Percentiles rank a stretch among this genome's conserved stretches.
phyloP scores from a whole-genome alignment of 2,888 invertebrate genomes.

The Cremastinae sp. region DNA sequence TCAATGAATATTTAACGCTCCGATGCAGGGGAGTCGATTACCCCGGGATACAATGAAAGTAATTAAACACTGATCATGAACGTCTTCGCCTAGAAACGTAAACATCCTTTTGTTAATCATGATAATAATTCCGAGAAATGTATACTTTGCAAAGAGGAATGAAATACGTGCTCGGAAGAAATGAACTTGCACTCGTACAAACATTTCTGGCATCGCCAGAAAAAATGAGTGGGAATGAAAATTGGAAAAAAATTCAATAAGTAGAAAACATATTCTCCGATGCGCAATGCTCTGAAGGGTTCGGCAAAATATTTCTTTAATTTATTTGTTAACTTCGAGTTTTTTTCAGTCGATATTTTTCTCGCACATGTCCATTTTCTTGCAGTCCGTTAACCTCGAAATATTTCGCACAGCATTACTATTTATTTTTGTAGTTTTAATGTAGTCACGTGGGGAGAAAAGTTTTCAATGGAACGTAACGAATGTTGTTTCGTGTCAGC shows the following conservation, averaged over 20 bases:
- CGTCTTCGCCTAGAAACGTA: conserved; percentile 24
- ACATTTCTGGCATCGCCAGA: neutral
- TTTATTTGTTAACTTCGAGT: neutral
- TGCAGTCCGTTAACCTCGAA: neutral
- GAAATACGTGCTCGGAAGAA: conserved; percentile 12
- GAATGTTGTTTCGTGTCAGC: conserved; percentile 11
- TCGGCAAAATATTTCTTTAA: too few species aligned
- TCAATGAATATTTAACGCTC: conserved; percentile 3
- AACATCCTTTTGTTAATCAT: conserved; percentile 29
- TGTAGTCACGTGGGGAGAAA: conserved; percentile 26
- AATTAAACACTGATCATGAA: conserved; percentile 17
- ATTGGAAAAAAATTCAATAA: conserved; percentile 3
- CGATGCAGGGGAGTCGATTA: conserved; percentile 29
- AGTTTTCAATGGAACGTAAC: conserved; percentile 2
- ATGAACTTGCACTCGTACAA: conserved; percentile 14
- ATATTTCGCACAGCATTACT: neutral
- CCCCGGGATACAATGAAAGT: conserved; percentile 25
- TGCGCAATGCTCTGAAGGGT: neutral
- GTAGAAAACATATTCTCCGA: neutral
- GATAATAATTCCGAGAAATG: conserved; percentile 30
- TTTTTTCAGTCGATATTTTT: neutral
- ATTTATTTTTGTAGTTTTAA: neutral
- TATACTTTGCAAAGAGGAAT: conserved; percentile 13
- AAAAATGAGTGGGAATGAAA: conserved; percentile 17
- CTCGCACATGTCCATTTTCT: neutral